phyloP scores from a whole-genome alignment of 2,797 vertebrate species.

The Psittacula derbiana region DNA sequence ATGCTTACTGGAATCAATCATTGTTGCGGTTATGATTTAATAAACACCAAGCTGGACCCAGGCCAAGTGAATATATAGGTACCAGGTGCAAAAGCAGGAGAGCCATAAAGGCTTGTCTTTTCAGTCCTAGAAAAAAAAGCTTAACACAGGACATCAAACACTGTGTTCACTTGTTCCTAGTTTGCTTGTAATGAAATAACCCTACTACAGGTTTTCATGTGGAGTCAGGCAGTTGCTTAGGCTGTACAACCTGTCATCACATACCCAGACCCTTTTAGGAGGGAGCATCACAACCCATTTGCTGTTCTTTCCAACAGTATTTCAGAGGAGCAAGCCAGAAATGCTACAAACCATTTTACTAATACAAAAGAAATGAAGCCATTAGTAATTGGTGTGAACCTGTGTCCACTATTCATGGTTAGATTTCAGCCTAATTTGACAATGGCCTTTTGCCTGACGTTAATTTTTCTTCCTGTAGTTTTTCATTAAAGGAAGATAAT shows the following conservation, averaged over 20 bases:
- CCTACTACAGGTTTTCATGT: background rate
- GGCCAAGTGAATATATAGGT: background rate
- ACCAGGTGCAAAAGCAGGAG: background rate
- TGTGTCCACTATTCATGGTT: background rate
- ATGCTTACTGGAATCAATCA: background rate
- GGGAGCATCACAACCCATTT: background rate
- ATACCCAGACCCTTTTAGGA: background rate
- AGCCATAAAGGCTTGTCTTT: background rate
- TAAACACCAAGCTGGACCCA: background rate
- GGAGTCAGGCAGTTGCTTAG: background rate
- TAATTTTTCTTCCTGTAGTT: conserved; percentile 10
- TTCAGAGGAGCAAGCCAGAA: background rate
- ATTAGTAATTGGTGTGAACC: background rate
- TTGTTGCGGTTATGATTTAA: conserved; percentile 16
- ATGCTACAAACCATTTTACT: background rate
- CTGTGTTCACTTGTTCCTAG: background rate
- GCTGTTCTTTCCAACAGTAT: background rate
- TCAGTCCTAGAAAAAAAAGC: background rate
- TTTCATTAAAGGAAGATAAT: background rate
- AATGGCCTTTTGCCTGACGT: background rate
- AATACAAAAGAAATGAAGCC: background rate
- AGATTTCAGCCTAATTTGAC: conserved; percentile 29
- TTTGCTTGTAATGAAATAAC: background rate
- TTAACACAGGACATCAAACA: background rate
- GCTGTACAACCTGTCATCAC: background rate